Percentiles rank a stretch among this genome's conserved stretches.
Evolutionary conservation across 2,797 vertebrate genomes (phyloP).

Genomic region (Halcyon chelicuti): DNA sequence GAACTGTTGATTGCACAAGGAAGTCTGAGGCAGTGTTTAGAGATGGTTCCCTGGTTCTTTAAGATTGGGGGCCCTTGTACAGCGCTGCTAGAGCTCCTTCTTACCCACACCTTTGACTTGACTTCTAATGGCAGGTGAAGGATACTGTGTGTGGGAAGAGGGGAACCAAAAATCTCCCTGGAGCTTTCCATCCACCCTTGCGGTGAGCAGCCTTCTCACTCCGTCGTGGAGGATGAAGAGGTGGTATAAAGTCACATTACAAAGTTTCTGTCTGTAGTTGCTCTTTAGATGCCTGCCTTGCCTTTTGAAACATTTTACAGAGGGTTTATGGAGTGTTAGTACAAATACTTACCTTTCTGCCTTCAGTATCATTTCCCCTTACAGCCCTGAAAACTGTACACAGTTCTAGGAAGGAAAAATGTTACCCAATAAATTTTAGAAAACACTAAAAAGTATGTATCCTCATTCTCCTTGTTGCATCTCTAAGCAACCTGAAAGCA

Average conservation of each 20-base stretch:
- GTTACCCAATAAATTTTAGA: neutral
- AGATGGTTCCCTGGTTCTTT: neutral
- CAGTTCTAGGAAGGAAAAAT: neutral
- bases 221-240: neutral
- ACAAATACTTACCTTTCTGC: neutral
- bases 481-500: neutral
- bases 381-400: neutral
- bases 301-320: neutral
- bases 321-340: neutral
- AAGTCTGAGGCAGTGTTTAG: neutral
- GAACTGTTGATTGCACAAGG: neutral
- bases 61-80: accelerated
- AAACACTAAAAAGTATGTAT: neutral
- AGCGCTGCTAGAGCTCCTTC: neutral
- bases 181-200: neutral
- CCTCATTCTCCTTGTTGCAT: neutral
- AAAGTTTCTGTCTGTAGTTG: neutral
- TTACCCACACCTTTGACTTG: neutral
- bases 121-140: neutral
- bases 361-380: neutral
- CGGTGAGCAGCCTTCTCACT: accelerated
- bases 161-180: neutral
- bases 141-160: neutral
- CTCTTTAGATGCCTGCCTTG: neutral
- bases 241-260: neutral